Conservation (phyloP, 2,888 invertebrate species). For the Monopis laevigella region DNA sequence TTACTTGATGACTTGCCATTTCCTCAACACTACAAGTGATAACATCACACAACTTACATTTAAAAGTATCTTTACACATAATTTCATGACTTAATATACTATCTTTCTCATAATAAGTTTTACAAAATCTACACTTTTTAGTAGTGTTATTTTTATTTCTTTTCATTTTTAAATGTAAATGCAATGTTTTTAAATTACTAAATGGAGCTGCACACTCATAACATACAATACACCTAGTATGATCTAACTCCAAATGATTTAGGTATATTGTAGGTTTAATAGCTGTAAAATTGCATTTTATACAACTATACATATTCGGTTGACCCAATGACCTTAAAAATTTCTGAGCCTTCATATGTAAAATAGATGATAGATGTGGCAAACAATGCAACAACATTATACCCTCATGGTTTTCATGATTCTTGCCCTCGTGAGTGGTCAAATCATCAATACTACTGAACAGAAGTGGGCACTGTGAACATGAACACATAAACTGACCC, state of each 20-base stretch:
- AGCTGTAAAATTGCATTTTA: slow-evolving; percentile 24
- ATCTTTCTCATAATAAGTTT: no score
- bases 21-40: slow-evolving; percentile 29
- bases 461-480: slow-evolving; percentile 32
- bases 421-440: slow-evolving; percentile 27
- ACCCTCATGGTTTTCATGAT: slow-evolving; percentile 29
- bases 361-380: slow-evolving; percentile 29
- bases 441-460: slow-evolving; percentile 26
- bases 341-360: slow-evolving; percentile 31
- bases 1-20: neutral
- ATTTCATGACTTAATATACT: no score
- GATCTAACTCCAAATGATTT: slow-evolving; percentile 29
- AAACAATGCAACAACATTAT: slow-evolving; percentile 27
- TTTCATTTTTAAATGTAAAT: no score
- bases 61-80: slow-evolving; percentile 22
- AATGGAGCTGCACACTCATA: no score
- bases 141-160: no score
- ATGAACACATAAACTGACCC: no score
- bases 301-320: slow-evolving; percentile 25
- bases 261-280: slow-evolving; percentile 23
- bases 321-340: slow-evolving; percentile 25
- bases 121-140: no score
- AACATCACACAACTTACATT: slow-evolving; percentile 31
- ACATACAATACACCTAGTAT: no score
- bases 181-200: no score